Evolutionary conservation across 2,888 invertebrate species (phyloP), one percentile per base, ranked within the genome.

Genomic region (Gari tellinella): DNA sequence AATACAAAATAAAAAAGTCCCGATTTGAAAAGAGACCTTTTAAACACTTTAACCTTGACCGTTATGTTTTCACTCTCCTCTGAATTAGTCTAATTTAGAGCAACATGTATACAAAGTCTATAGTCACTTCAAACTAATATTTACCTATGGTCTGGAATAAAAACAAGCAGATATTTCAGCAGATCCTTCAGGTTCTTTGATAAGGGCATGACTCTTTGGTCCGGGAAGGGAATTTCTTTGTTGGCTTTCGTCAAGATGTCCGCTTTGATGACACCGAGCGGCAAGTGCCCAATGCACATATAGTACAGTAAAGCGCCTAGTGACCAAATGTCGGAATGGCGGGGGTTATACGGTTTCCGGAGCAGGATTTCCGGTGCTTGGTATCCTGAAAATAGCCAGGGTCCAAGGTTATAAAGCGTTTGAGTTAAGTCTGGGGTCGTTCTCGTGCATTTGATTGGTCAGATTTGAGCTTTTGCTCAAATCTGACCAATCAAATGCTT

Each of bases 281-380:
- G 90, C 38, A 86, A 79, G 49, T 78, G 81, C 17, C 89, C 88
- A 23, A 86, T 85, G 40, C 85, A 83, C 84, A 89, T 87, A 26
- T 78, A 58, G 72, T 86, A 88, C n/a, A 90, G 77, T 19, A 87
- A 74, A 38, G 84, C 80, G 1, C 89, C 90, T n/a, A 89, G 78
- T 1, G 88, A 84, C 88, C 88, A 90, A 37, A 88, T 69, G 64
- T 90, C 90, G 0, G 79, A 78, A 14, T 83, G 53, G 43, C 80
- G 82, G 0, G 90, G 89, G 67, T 89, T 85, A 70, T 87, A 89
- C 0, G 87, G 82, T 2, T 31, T 55, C 37, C 80, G 78, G 43
- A 80, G 62, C 26, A 89, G 52, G 14, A 90, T 78, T 74, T 90
- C 89, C n/a, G 90, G 89, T 1, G 90, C 86, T 75, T 84, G 89